Evolutionary conservation across 2,888 invertebrate genomes (phyloP).

Genomic region (Podabrus alpinus): DNA sequence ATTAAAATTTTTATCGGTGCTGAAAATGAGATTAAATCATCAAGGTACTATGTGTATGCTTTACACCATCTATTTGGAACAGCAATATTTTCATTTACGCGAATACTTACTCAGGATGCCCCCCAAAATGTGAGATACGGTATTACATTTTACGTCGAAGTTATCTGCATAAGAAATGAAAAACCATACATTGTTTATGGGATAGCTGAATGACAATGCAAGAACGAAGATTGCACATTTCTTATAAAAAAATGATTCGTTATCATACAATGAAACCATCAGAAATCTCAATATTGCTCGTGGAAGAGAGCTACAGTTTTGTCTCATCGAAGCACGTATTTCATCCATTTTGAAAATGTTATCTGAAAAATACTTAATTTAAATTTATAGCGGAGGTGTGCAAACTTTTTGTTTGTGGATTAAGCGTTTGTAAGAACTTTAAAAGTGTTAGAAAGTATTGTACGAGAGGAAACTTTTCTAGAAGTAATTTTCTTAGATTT

Average conservation of each 20-base stretch:
- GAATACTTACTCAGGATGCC: background rate
- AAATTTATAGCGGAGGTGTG: no score
- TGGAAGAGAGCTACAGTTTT: background rate
- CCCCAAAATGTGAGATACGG: background rate
- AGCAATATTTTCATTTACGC: no score
- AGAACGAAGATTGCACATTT: background rate
- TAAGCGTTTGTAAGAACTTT: no score
- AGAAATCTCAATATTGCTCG: background rate
- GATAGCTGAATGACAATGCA: background rate
- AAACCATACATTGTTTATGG: background rate
- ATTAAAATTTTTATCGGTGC: background rate
- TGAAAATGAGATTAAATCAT: background rate
- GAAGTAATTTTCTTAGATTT: no score
- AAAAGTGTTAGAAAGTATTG: no score
- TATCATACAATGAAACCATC: background rate
- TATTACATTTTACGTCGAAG: background rate
- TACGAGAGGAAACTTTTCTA: no score
- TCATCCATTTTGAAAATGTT: background rate
- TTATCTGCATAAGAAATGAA: background rate
- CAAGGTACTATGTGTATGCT: no score
- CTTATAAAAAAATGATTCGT: background rate
- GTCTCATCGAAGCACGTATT: background rate
- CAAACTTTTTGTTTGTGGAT: no score
- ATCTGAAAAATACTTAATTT: background rate
- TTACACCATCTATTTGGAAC: no score